Base-by-base conservation (phyloP, 2,888 invertebrate species). In the Bibio marci region DNA sequence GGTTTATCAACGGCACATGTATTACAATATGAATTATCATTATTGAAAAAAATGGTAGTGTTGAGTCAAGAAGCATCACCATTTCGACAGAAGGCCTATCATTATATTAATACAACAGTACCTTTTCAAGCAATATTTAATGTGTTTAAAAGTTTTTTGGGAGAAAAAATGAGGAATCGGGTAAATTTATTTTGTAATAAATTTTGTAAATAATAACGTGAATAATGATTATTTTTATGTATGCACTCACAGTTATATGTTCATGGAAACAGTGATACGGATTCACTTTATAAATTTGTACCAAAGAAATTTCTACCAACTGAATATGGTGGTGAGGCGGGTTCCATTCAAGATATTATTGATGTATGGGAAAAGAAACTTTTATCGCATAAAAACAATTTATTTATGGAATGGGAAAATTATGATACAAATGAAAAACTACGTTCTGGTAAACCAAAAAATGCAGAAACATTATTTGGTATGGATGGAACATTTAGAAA, bases 291-390 rank as follows among this genome's bases (percentile, higher is more conserved):
- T 48, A 59, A 71, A 47, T 49, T 63, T 35, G 60, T 77, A 31
- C 72, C 76, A 1, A 64, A 65, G 48, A 62, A 67, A 13, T 58
- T 70, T 38, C 53, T 78, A 33, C 77, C 77, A 1, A 59, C 56
- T 14, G 76, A 79, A 48, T 76, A 74, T 47, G 77, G 77, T 13
- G 78, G 78, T 5, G 59, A 59, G 13, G 71, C 65, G 22, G 70
- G 70, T 1, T 59, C 69, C 6, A 48, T 68, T 6, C 39, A 39
- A 3, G 38, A 56, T 41, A 52, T 60, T 5, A 52, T 55, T 15
- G 45, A 48, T 10, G 49, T 50, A 5, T 62, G 60, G 62, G 54
- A 55, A 37, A 50, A 53, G 8, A 58, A 58, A 42, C 43, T 62
- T 4, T 22, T 50, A 3, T 47, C 50, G 15, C 57, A 59, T 39